These are phyloP conservation scores for Scotopteryx bipunctaria DNA, from an alignment of 2,888 invertebrate genomes.

Conservation along the genomic window DNA sequence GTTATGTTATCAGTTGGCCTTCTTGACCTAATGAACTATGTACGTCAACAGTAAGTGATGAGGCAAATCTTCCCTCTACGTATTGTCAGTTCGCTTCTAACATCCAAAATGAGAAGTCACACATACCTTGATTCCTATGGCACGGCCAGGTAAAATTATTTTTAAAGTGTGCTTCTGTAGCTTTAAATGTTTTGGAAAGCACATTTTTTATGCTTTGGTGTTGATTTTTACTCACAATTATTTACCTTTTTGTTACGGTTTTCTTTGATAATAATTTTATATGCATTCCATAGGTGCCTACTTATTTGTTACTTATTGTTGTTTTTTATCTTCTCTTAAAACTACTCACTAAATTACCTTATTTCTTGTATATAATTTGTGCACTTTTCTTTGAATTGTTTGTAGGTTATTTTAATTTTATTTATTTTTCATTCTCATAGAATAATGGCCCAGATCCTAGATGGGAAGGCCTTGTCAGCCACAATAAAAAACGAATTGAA, in stretches of 20 bases:
- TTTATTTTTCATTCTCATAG: slow-evolving; percentile 49
- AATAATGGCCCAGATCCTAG: slow-evolving; percentile 86
- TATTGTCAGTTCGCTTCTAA: slow-evolving; percentile 74
- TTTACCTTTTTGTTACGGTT: neutral
- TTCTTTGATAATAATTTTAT: neutral
- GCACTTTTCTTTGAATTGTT: neutral
- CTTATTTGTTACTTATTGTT: neutral
- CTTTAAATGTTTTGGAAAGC: slow-evolving; percentile 29
- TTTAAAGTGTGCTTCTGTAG: slow-evolving; percentile 44
- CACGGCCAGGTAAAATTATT: slow-evolving; percentile 74
- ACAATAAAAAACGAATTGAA: slow-evolving; percentile 87
- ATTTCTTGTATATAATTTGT: neutral
- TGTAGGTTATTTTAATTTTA: slow-evolving; percentile 1
- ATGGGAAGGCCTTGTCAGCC: slow-evolving; percentile 88
- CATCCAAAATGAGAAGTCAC: slow-evolving; percentile 80
- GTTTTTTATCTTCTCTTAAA: neutral
- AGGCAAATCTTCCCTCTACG: slow-evolving; percentile 74
- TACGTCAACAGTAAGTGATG: slow-evolving; percentile 80
- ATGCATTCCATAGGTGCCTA: neutral
- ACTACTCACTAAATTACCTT: neutral
- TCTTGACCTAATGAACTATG: slow-evolving; percentile 71
- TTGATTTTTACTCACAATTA: neutral
- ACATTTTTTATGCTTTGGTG: slow-evolving; percentile 6
- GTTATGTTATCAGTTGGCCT: slow-evolving; percentile 26
- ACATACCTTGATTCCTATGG: slow-evolving; percentile 75